Conservation (phyloP, 2,888 invertebrate genomes). For the Lasius platythorax region DNA sequence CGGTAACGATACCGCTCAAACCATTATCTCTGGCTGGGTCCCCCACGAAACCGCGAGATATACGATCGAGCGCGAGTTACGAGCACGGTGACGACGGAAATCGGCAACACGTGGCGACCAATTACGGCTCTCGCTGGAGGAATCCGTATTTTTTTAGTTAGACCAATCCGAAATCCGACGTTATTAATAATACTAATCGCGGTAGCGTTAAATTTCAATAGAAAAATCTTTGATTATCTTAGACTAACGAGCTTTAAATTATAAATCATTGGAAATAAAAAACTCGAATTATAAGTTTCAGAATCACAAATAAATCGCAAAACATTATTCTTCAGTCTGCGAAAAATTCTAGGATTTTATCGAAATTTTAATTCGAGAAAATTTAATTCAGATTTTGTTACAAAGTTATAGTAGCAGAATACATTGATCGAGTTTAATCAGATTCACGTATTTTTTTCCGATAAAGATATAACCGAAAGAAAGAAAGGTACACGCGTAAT, state of each 20-base stretch:
- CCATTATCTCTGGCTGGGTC: conserved; percentile 68
- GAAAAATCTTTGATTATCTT: not conserved
- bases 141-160: conserved; percentile 66
- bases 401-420: not conserved
- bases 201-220: not conserved
- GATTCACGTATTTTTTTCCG: conserved; percentile 35
- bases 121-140: conserved; percentile 29
- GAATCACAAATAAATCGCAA: not conserved
- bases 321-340: not conserved
- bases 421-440: not conserved
- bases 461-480: conserved; percentile 61
- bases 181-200: not conserved
- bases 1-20: conserved; percentile 69
- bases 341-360: not conserved
- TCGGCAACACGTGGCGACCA: conserved; percentile 38
- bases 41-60: conserved; percentile 72
- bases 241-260: not conserved
- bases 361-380: not conserved
- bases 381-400: not conserved
- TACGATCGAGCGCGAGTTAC: conserved; percentile 69
- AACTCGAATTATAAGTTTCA: not conserved
- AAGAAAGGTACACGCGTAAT: conserved; percentile 56
- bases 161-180: not conserved
- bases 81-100: conserved; percentile 36
- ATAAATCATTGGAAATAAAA: not conserved